These are phyloP conservation scores for Pardosa pseudoannulata DNA, from an alignment of 2,888 invertebrate genomes.

Conservation along the genomic window DNA sequence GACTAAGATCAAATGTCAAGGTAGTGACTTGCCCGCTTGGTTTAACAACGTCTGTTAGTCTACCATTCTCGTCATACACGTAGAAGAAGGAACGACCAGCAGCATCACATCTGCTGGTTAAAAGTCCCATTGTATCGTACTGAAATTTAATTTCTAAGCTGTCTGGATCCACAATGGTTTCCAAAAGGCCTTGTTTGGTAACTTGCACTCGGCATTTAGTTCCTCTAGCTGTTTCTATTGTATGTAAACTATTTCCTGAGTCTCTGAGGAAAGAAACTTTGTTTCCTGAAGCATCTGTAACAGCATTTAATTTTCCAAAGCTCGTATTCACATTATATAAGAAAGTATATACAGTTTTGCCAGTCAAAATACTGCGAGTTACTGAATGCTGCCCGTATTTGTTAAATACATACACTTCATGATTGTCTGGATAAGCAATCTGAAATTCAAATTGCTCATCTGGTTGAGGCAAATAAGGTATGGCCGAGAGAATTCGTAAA, in stretches of 20 bases:
- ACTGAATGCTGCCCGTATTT: slow-evolving; percentile 96
- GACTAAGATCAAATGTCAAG: slow-evolving; percentile 90
- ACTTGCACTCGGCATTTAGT: slow-evolving; percentile 92
- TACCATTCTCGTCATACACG: slow-evolving; percentile 95
- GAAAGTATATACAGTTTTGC: slow-evolving; percentile 93
- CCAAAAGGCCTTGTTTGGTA: slow-evolving; percentile 94
- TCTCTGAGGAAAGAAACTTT: slow-evolving; percentile 79
- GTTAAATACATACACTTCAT: slow-evolving; percentile 95
- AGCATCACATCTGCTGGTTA: slow-evolving; percentile 85
- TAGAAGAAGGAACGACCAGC: slow-evolving; percentile 86
- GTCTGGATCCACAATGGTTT: slow-evolving; percentile 92
- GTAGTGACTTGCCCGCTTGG: slow-evolving; percentile 96
- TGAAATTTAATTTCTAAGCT: slow-evolving; percentile 96
- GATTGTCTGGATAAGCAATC: slow-evolving; percentile 95
- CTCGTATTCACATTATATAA: slow-evolving; percentile 97
- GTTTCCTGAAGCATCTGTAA: slow-evolving; percentile 91
- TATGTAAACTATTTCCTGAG: slow-evolving; percentile 84
- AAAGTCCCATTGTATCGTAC: slow-evolving; percentile 88
- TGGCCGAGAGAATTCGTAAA: slow-evolving; percentile 76
- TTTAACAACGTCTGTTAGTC: slow-evolving; percentile 92
- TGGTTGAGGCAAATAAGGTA: slow-evolving; percentile 75
- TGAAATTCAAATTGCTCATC: slow-evolving; percentile 86
- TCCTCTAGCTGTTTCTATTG: slow-evolving; percentile 83
- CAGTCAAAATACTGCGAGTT: slow-evolving; percentile 95
- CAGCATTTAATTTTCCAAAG: slow-evolving; percentile 94